phyloP scores from a whole-genome alignment of 2,888 invertebrate genomes.

The Protophormia terraenovae region DNA sequence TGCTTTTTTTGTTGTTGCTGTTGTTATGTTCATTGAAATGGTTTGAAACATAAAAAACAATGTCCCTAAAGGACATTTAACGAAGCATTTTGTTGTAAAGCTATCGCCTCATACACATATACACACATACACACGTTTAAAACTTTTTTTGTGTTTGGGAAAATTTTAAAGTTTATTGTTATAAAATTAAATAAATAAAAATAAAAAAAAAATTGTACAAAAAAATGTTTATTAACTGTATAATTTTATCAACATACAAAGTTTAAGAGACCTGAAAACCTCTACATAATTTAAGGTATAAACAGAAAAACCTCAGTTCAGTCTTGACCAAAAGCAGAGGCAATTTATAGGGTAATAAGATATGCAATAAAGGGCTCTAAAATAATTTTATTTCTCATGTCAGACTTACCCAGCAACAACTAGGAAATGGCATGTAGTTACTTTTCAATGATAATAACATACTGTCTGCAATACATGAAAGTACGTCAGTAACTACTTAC shows the following conservation, averaged over 20 bases:
- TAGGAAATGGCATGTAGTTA: too few relatives aligned
- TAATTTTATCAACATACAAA: constrained; percentile 47
- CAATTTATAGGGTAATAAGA: neutral
- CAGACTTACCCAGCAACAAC: too few relatives aligned
- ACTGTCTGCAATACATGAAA: too few relatives aligned
- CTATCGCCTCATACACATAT: constrained; percentile 36
- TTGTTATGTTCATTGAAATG: constrained; percentile 25
- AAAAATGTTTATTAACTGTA: constrained; percentile 58
- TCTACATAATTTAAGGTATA: constrained; percentile 48
- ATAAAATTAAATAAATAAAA: neutral
- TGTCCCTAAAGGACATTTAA: constrained; percentile 66
- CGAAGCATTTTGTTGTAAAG: constrained; percentile 60
- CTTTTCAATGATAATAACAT: too few relatives aligned
- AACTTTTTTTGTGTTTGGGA: neutral
- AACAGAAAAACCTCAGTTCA: constrained; percentile 37
- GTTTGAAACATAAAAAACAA: constrained; percentile 44
- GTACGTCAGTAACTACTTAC: too few relatives aligned
- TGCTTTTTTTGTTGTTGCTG: neutral
- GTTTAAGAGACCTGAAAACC: constrained; percentile 55
- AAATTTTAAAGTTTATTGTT: constrained; percentile 49
- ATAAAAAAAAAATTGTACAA: neutral
- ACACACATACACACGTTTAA: constrained; percentile 23
- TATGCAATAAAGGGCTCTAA: too few relatives aligned
- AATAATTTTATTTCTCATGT: too few relatives aligned
- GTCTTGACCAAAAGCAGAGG: neutral